Evolutionary conservation across 2,888 invertebrate genomes (phyloP).

Genomic region (Didymodactylos carnosus): DNA sequence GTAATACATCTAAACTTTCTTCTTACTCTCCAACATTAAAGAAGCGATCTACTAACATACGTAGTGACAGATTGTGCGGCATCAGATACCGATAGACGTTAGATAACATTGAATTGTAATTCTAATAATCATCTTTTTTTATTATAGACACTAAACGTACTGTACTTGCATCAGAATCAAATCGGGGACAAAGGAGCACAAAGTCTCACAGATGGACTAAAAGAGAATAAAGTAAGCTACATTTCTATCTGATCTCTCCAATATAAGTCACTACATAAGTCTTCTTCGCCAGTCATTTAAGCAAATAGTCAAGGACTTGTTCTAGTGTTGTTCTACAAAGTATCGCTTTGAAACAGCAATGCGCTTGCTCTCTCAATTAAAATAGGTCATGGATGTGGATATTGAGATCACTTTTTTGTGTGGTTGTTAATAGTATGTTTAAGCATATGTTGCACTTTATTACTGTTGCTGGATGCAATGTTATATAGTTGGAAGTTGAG

Average conservation of each 20-base stretch:
- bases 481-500: too few relatives aligned
- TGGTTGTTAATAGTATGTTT: not conserved
- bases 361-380: not conserved
- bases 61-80: too few relatives aligned
- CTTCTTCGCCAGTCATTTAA: not conserved
- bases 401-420: not conserved
- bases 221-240: not conserved
- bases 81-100: not conserved
- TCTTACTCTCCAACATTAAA: not conserved
- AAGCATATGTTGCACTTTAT: not conserved
- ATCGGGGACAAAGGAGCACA: not conserved
- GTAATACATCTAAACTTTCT: not conserved
- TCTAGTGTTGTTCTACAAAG: not conserved
- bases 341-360: too few relatives aligned
- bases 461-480: not conserved
- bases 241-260: too few relatives aligned
- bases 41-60: not conserved
- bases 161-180: not conserved
- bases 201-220: not conserved
- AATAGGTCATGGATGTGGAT: not conserved
- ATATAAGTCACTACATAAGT: not conserved
- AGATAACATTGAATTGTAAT: not conserved
- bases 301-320: not conserved
- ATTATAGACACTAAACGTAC: not conserved
- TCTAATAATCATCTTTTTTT: not conserved